These are phyloP conservation scores for Oplegnathus fasciatus DNA, from an alignment of 2,113 vertebrate genomes.

Conservation along the genomic window DNA sequence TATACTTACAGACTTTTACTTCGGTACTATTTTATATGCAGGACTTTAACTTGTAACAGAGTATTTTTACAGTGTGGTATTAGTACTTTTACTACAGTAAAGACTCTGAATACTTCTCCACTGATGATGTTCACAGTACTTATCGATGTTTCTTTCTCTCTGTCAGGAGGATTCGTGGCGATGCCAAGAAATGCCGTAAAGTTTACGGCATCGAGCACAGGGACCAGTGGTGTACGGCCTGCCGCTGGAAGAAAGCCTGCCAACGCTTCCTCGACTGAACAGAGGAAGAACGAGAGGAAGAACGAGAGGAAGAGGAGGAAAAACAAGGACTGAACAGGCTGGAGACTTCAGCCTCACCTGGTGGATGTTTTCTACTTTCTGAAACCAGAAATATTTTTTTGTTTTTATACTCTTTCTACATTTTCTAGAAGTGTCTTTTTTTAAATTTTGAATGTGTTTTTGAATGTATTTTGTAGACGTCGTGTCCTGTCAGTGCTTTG, in stretches of 20 bases:
- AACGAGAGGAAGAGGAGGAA: neutral
- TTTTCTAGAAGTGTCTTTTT: slow-evolving; percentile 29
- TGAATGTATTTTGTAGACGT: slow-evolving; percentile 8
- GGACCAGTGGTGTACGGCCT: slow-evolving; percentile 92
- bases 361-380: slow-evolving; percentile 38
- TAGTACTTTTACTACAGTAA: no score
- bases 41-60: no score
- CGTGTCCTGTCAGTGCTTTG: slow-evolving; percentile 11
- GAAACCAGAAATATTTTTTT: slow-evolving; percentile 11
- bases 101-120: no score
- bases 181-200: slow-evolving; percentile 95
- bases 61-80: no score
- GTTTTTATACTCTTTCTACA: slow-evolving; percentile 43
- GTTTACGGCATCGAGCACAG: slow-evolving; percentile 91
- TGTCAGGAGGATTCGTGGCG: slow-evolving; percentile 90
- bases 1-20: no score
- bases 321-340: neutral
- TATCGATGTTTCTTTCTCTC: neutral
- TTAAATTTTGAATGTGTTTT: neutral
- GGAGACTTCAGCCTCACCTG: neutral
- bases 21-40: no score
- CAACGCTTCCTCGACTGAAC: slow-evolving; percentile 90
- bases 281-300: neutral
- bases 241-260: slow-evolving; percentile 93
- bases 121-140: no score